Percentiles rank a stretch among this genome's conserved stretches.
phyloP scores from a whole-genome alignment of 2,113 vertebrate species.

The Corythoichthys haematopterus region DNA sequence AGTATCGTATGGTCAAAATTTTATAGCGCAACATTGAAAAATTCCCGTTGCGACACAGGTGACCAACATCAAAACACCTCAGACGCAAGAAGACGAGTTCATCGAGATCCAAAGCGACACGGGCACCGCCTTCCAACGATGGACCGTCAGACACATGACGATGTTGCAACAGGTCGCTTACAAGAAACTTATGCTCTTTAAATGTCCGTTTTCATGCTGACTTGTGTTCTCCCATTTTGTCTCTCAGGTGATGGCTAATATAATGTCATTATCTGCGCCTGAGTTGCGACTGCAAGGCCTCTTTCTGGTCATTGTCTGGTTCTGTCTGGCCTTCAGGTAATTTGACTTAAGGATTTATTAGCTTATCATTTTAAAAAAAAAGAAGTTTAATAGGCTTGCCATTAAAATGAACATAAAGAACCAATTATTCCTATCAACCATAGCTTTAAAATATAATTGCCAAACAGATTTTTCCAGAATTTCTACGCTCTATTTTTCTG shows the following conservation, averaged over 20 bases:
- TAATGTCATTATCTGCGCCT: constrained; percentile 83
- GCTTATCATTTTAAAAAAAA: not conserved
- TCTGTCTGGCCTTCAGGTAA: constrained; percentile 90
- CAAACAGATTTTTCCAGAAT: too few species aligned
- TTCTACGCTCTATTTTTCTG: not conserved
- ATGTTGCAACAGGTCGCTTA: constrained; percentile 83
- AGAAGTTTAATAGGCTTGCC: too few species aligned
- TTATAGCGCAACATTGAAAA: not conserved
- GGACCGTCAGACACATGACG: constrained; percentile 85
- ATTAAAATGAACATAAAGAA: not conserved
- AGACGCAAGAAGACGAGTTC: constrained; percentile 90
- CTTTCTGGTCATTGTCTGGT: constrained; percentile 92
- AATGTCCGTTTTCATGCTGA: not conserved
- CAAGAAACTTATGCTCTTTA: too few species aligned
- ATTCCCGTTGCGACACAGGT: constrained; percentile 66
- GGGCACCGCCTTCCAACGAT: constrained; percentile 92
- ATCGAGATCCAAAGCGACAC: constrained; percentile 99
- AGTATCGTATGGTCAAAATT: not conserved
- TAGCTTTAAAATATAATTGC: not conserved
- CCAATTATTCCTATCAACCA: not conserved
- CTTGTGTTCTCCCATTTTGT: not conserved
- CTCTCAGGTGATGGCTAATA: constrained; percentile 84
- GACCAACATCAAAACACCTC: constrained; percentile 89
- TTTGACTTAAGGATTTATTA: too few species aligned
- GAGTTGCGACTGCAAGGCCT: constrained; percentile 86